Percentiles rank a stretch among this genome's conserved stretches.
Conservation (phyloP, 2,888 invertebrate genomes). For the Acleris cristana region DNA sequence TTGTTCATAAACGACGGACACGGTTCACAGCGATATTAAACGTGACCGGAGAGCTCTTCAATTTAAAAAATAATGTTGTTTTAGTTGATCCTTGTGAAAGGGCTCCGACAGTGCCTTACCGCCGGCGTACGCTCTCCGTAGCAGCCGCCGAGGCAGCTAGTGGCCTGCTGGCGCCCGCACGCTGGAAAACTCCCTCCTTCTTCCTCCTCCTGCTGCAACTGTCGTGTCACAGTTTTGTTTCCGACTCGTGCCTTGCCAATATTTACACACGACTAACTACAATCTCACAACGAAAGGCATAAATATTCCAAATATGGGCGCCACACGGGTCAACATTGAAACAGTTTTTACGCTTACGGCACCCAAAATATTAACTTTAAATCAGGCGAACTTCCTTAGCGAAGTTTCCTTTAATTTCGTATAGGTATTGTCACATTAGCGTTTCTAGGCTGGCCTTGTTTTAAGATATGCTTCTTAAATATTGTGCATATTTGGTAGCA, state of each 20-base stretch:
- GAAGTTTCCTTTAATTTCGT: too few relatives aligned
- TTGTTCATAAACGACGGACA: too few relatives aligned
- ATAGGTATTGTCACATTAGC: too few relatives aligned
- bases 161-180: conserved; percentile 85
- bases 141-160: conserved; percentile 89
- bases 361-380: conserved; percentile 24
- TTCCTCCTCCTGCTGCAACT: conserved; percentile 81
- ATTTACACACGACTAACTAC: conserved; percentile 61
- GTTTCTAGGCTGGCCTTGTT: too few relatives aligned
- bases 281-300: conserved; percentile 17
- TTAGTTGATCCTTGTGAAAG: conserved; percentile 41
- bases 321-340: conserved; percentile 1
- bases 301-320: conserved; percentile 1
- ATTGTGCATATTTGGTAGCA: too few relatives aligned
- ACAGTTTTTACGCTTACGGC: conserved; percentile 22
- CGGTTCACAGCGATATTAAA: too few relatives aligned
- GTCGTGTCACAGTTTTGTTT: conserved; percentile 65
- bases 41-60: too few relatives aligned
- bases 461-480: too few relatives aligned
- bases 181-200: conserved; percentile 79
- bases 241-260: conserved; percentile 56
- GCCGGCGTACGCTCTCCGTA: conserved; percentile 89
- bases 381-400: background rate
- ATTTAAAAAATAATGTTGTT: too few relatives aligned
- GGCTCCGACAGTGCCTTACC: conserved; percentile 82